Evolutionary conservation across 2,797 vertebrate genomes (phyloP).

Genomic region (Ctenosaura bakeri): DNA sequence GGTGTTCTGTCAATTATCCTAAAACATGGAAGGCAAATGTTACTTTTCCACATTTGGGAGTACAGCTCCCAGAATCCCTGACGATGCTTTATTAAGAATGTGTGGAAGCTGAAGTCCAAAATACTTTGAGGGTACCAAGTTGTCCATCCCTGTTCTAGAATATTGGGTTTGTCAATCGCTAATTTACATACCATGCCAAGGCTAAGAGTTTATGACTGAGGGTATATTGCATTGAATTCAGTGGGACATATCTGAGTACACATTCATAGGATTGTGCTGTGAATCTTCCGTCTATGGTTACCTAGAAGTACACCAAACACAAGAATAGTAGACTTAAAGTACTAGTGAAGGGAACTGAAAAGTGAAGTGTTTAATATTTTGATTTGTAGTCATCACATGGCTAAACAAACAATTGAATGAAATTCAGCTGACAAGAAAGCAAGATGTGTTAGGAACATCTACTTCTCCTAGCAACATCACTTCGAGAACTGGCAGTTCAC

Average conservation of each 20-base stretch:
- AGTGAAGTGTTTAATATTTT: slow-evolving; percentile 16
- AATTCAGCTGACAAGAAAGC: slow-evolving; percentile 85
- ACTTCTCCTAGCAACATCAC: slow-evolving; percentile 69
- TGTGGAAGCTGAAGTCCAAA: background rate
- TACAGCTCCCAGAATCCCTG: background rate
- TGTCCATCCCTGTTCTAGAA: background rate
- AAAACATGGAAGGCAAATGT: background rate
- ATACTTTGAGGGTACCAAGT: background rate
- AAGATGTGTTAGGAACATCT: slow-evolving; percentile 75
- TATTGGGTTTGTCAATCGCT: background rate
- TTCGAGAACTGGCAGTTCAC: slow-evolving; percentile 77
- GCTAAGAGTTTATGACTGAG: background rate
- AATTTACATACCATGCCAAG: background rate
- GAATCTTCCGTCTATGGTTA: background rate
- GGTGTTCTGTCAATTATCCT: background rate
- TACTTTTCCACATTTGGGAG: no score
- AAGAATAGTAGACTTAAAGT: background rate
- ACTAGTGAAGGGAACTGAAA: background rate
- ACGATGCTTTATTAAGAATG: background rate
- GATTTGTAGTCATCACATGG: slow-evolving; percentile 91
- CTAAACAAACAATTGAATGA: slow-evolving; percentile 97
- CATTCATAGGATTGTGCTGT: background rate
- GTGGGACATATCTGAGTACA: background rate
- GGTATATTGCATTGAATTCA: background rate
- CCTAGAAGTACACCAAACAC: no score